Percentiles rank a stretch among this genome's conserved stretches.
These are phyloP conservation scores for Zoanthus sansibaricus DNA, from an alignment of 92 coral and sea anemone species.

Conservation along the genomic window DNA sequence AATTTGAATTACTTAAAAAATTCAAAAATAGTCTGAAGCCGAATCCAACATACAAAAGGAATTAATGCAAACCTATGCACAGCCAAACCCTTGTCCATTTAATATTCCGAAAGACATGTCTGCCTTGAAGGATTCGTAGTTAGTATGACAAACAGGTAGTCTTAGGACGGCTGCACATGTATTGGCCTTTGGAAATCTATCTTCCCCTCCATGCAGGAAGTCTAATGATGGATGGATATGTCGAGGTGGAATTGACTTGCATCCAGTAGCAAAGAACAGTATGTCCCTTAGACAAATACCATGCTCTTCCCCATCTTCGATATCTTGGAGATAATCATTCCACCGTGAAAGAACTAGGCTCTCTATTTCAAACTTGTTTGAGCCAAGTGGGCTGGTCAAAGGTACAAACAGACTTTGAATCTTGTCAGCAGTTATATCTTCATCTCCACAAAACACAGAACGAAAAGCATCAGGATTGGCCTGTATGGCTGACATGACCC, in stretches of 20 bases:
- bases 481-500: constrained; percentile 26
- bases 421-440: constrained; percentile 26
- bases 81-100: constrained; percentile 39
- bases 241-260: constrained; percentile 44
- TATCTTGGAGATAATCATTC: constrained; percentile 42
- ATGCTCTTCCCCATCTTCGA: constrained; percentile 45
- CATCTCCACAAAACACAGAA: constrained; percentile 14
- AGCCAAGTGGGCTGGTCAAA: constrained; percentile 45
- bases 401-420: constrained; percentile 38
- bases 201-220: constrained; percentile 38
- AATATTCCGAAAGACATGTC: constrained; percentile 30
- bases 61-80: constrained; percentile 22
- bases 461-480: constrained; percentile 33
- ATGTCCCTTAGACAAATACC: constrained; percentile 31
- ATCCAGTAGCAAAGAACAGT: constrained; percentile 40
- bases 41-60: constrained; percentile 8
- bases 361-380: constrained; percentile 45
- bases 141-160: constrained; percentile 34
- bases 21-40: constrained; percentile 19
- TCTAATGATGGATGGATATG: constrained; percentile 31
- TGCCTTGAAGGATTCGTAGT: constrained; percentile 32
- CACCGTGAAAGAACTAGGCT: constrained; percentile 48
- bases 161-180: constrained; percentile 31
- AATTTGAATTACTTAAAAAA: too few species aligned
- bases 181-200: constrained; percentile 36